phyloP scores from a whole-genome alignment of 2,888 invertebrate genomes.

The Ochropacha duplaris region DNA sequence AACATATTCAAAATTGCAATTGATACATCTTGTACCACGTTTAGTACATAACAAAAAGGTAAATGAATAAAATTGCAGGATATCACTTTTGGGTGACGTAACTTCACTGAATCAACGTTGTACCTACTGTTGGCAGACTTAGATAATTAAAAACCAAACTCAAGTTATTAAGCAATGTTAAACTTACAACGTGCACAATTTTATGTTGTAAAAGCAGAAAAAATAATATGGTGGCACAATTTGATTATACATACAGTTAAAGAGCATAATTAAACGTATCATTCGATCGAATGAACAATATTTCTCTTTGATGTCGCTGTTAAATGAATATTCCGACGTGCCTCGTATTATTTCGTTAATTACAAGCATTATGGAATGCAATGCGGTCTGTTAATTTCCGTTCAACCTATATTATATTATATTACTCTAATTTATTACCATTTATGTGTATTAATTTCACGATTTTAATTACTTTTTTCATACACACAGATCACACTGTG shows the following conservation, averaged over 20 bases:
- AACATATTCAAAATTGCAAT: too few species aligned
- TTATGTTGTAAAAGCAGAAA: not conserved
- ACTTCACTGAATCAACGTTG: too few species aligned
- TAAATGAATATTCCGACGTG: constrained; percentile 60
- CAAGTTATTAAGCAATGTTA: too few species aligned
- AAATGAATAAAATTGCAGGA: too few species aligned
- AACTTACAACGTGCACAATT: not conserved
- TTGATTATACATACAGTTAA: constrained; percentile 29
- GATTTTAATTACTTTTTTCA: too few species aligned
- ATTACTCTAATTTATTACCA: not conserved
- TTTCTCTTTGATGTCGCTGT: constrained; percentile 62
- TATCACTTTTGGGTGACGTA: too few species aligned
- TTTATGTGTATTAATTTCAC: not conserved
- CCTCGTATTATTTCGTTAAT: constrained; percentile 69
- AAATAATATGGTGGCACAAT: constrained; percentile 3
- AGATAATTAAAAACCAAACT: too few species aligned
- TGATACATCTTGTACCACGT: too few species aligned
- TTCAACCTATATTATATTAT: constrained; percentile 30
- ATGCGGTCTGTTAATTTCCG: constrained; percentile 61
- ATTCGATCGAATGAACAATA: constrained; percentile 63
- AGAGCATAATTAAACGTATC: constrained; percentile 61
- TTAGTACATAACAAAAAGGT: too few species aligned
- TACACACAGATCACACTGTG: too few species aligned
- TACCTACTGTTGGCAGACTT: too few species aligned
- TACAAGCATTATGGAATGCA: constrained; percentile 66